Conservation (phyloP, 2,113 vertebrate genomes). For the Oceanodroma tethys region DNA sequence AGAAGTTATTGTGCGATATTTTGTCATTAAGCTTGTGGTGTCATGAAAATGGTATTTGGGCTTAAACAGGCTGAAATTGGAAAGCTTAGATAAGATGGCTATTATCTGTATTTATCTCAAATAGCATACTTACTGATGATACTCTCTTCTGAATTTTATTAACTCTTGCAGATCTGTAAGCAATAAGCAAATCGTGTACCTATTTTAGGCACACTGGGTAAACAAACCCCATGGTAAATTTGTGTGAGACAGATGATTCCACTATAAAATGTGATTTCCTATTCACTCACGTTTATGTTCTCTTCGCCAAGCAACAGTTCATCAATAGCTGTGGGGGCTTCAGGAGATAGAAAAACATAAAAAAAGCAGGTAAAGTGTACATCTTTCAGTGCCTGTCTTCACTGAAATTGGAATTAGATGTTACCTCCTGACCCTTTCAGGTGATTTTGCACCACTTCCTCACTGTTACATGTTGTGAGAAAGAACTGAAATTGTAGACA, state of each 20-base stretch:
- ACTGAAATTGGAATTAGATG: background rate
- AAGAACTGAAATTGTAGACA: background rate
- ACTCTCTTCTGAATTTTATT: slow-evolving; percentile 48
- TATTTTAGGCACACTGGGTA: background rate
- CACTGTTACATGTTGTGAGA: background rate
- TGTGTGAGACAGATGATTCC: background rate
- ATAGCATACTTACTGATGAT: background rate
- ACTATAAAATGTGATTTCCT: background rate
- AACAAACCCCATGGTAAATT: background rate
- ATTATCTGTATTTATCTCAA: background rate
- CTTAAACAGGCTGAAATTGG: slow-evolving; percentile 41
- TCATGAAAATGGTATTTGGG: slow-evolving; percentile 42
- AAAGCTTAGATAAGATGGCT: slow-evolving; percentile 12
- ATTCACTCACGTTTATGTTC: fast-evolving
- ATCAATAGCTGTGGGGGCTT: background rate
- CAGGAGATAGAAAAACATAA: background rate
- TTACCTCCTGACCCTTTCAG: background rate
- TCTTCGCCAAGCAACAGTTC: background rate
- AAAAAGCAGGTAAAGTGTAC: background rate
- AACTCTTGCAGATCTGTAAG: slow-evolving; percentile 34
- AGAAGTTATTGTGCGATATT: slow-evolving; percentile 5
- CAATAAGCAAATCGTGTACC: slow-evolving; percentile 31
- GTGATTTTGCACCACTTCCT: background rate
- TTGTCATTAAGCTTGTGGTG: slow-evolving; percentile 45
- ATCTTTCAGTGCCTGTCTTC: background rate